A percentile compares a stretch with the other conserved stretches of the same genome.
These are phyloP conservation scores for Fulica atra DNA, from an alignment of 2,113 vertebrate species.

Conservation along the genomic window DNA sequence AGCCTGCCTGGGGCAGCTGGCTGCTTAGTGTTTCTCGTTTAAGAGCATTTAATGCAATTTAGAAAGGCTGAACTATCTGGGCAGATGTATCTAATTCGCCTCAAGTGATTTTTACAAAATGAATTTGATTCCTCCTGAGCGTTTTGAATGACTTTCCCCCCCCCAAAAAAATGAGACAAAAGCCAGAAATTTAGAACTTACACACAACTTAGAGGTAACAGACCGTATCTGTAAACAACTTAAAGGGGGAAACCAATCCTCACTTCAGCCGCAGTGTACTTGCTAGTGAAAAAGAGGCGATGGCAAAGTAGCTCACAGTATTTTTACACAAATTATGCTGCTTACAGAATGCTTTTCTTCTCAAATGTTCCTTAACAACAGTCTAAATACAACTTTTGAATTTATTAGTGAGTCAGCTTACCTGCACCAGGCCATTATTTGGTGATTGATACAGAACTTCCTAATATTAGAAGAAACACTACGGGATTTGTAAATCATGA, in stretches of 20 bases:
- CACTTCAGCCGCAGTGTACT: neutral
- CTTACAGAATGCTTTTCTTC: neutral
- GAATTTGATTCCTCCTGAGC: neutral
- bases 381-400: neutral
- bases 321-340: neutral
- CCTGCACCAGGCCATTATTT: neutral
- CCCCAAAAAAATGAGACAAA: neutral
- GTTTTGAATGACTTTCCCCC: neutral
- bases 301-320: neutral
- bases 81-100: conserved; percentile 33
- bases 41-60: neutral
- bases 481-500: neutral
- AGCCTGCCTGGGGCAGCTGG: neutral
- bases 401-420: neutral
- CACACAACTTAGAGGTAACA: neutral
- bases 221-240: neutral
- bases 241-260: neutral
- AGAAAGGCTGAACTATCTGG: neutral
- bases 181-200: neutral
- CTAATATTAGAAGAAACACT: neutral
- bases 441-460: too few species aligned
- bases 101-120: neutral
- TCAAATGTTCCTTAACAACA: neutral
- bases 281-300: neutral
- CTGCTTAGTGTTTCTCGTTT: neutral